These are phyloP conservation scores for Nycticebus coucang DNA, from an alignment of 2,113 vertebrate genomes.

Conservation along the genomic window DNA sequence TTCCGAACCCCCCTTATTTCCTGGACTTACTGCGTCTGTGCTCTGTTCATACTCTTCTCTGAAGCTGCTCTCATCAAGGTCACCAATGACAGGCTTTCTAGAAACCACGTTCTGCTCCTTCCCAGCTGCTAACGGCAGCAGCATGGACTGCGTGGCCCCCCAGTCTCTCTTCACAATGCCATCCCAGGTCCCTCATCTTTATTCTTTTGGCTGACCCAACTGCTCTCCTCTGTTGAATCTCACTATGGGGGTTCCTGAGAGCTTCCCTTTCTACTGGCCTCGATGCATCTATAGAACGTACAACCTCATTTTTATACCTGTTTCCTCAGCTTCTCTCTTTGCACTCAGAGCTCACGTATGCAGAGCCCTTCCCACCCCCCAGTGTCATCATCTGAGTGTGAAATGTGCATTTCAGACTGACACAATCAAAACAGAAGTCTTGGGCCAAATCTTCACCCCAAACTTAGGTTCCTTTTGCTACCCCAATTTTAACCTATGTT, in stretches of 20 bases:
- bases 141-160: background rate
- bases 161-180: background rate
- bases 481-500: no score
- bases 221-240: background rate
- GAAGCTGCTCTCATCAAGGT: background rate
- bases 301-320: no score
- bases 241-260: no score
- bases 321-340: background rate
- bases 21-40: background rate
- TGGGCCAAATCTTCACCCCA: background rate
- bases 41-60: background rate
- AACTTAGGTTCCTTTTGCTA: no score
- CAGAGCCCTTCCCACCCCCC: accelerated
- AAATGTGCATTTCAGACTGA: accelerated
- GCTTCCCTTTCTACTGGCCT: background rate
- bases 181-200: background rate
- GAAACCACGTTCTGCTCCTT: background rate
- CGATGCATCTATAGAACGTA: background rate
- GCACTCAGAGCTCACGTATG: no score
- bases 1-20: background rate
- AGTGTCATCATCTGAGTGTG: background rate
- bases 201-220: background rate
- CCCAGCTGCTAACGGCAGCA: background rate
- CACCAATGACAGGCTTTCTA: background rate
- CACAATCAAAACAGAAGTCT: background rate